Conservation (phyloP, 37 sponge, comb jelly and placozoan genomes). For the Cliona cf. orientalis region DNA sequence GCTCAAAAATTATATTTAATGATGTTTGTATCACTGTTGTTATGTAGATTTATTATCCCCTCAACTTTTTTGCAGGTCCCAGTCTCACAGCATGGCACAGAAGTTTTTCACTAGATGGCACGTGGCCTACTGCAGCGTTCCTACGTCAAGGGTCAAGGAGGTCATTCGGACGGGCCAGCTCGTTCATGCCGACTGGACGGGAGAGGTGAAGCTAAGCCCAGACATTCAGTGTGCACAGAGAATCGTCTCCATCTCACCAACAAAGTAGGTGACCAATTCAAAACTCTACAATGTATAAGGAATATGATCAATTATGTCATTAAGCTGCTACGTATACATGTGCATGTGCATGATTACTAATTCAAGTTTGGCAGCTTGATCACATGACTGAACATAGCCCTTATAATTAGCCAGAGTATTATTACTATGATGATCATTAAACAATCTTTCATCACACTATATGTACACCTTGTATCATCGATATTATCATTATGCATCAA, state of each 20-base stretch:
- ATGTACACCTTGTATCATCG: too few relatives aligned
- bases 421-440: too few relatives aligned
- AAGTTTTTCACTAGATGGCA: constrained; percentile 40
- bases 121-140: constrained; percentile 46
- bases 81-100: constrained; percentile 42
- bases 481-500: background rate
- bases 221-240: constrained; percentile 42
- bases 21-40: too few relatives aligned
- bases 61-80: constrained; percentile 28
- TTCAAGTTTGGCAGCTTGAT: too few relatives aligned
- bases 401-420: too few relatives aligned
- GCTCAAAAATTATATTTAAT: background rate
- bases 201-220: constrained; percentile 40
- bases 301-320: background rate
- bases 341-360: background rate
- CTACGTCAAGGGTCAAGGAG: constrained; percentile 11
- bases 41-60: too few relatives aligned
- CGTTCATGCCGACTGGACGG: constrained; percentile 14
- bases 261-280: background rate
- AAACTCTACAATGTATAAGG: background rate
- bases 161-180: constrained; percentile 55
- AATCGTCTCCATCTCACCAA: constrained; percentile 5
- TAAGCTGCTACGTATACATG: background rate
- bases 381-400: too few relatives aligned
- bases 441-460: too few relatives aligned